A percentile compares a stretch with the other conserved stretches of the same genome.
Evolutionary conservation across 2,888 invertebrate genomes (phyloP).

Genomic region (Acleris holmiana): DNA sequence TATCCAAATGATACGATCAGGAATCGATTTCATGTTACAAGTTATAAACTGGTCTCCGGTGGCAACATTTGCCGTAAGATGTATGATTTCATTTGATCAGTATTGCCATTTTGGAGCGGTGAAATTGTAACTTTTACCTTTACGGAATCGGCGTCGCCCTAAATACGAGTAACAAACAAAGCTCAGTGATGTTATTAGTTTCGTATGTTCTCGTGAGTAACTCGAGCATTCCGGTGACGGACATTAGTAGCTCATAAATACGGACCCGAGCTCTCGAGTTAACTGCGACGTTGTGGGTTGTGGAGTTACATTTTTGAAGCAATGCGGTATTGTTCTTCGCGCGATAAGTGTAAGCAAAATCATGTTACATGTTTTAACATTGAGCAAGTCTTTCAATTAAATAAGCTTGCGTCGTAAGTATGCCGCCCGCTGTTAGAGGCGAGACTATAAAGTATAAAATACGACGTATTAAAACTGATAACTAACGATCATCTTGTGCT

Average conservation of each 20-base stretch:
- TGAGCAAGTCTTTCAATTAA: constrained; percentile 29
- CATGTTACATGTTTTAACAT: constrained; percentile 28
- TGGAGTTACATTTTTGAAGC: constrained; percentile 24
- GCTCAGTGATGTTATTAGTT: constrained; percentile 14
- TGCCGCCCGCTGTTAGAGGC: constrained; percentile 27
- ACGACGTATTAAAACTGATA: constrained; percentile 25
- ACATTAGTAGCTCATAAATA: constrained; percentile 61
- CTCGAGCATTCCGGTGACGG: constrained; percentile 43
- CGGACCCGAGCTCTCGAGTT: constrained; percentile 42
- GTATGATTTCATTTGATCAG: too few relatives aligned
- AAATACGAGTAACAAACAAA: constrained; percentile 50
- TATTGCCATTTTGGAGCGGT: too few relatives aligned
- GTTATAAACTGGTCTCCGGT: too few relatives aligned
- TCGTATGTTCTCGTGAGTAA: constrained; percentile 35
- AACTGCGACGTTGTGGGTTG: constrained; percentile 30
- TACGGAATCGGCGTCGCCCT: constrained; percentile 54
- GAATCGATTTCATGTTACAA: too few relatives aligned
- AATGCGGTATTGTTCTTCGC: constrained; percentile 28
- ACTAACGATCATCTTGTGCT: constrained; percentile 24
- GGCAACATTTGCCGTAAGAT: too few relatives aligned
- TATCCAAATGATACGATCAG: too few relatives aligned
- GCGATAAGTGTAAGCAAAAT: constrained; percentile 27
- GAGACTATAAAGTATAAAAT: constrained; percentile 21
- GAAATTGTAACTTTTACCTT: too few relatives aligned
- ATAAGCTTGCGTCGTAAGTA: constrained; percentile 18